Evolutionary conservation across 2,113 vertebrate genomes (phyloP).

Genomic region (Pteronura brasiliensis): DNA sequence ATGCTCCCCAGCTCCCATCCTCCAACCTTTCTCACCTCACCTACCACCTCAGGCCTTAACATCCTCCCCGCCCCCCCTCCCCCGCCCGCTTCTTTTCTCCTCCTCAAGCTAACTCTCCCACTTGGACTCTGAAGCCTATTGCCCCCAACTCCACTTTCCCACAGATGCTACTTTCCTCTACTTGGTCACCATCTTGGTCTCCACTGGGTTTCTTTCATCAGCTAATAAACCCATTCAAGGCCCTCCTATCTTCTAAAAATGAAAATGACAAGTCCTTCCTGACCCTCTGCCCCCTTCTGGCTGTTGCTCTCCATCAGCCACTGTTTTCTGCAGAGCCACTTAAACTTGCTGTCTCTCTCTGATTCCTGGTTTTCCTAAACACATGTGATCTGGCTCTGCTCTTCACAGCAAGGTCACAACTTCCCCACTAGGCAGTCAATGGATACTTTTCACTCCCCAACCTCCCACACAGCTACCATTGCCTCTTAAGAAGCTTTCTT

Average conservation of each 20-base stretch:
- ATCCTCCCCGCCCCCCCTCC: not conserved
- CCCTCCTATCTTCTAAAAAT: not conserved
- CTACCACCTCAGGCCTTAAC: not conserved
- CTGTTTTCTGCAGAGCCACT: not conserved
- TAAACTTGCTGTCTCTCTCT: not conserved
- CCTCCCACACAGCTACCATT: accelerated
- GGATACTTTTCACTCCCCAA: not conserved
- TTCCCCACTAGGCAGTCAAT: not conserved
- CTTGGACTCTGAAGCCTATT: not conserved
- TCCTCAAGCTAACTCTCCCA: not conserved
- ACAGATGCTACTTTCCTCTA: not conserved
- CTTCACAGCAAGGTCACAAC: not conserved
- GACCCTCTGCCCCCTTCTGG: not conserved
- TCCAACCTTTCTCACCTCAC: not conserved
- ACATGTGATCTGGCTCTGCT: not conserved
- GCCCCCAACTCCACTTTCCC: not conserved
- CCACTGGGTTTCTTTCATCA: not conserved
- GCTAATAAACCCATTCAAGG: not conserved
- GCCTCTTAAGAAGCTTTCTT: not conserved
- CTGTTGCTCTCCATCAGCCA: not conserved
- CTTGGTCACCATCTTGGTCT: not conserved
- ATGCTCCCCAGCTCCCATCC: not conserved
- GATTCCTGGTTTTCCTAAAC: not conserved
- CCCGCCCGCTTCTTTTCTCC: too few relatives aligned
- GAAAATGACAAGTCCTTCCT: not conserved